These are phyloP conservation scores for Matsumurasca onukii DNA, from an alignment of 1,140 invertebrate genomes.

Conservation along the genomic window DNA sequence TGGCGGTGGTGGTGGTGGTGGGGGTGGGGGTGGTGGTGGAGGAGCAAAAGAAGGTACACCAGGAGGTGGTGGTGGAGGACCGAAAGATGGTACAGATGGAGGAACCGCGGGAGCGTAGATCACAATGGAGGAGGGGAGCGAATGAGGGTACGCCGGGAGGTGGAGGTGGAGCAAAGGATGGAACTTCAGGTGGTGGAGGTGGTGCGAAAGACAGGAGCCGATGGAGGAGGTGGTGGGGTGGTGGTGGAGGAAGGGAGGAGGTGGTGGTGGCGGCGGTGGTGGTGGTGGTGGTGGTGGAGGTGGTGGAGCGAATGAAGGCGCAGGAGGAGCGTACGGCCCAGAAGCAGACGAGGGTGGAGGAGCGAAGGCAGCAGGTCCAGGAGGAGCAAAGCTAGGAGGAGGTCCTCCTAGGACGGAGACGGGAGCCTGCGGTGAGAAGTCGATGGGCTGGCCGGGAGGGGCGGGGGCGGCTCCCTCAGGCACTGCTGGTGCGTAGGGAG, in stretches of 20 bases:
- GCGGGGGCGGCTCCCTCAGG: neutral
- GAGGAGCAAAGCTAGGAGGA: neutral
- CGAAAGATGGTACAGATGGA: too few relatives aligned
- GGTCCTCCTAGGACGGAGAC: neutral
- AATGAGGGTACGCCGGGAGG: too few relatives aligned
- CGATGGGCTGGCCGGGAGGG: neutral
- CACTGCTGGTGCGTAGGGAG: neutral
- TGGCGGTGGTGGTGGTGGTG: too few relatives aligned
- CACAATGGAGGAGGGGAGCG: too few relatives aligned
- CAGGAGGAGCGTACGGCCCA: neutral
- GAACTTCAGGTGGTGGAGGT: neutral
- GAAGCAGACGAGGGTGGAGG: neutral
- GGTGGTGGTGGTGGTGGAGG: neutral
- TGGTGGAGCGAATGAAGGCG: neutral
- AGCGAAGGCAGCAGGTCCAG: neutral
- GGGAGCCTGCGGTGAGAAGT: neutral
- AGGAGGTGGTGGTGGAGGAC: too few relatives aligned
- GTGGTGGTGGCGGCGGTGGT: neutral
- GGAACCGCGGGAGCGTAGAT: too few relatives aligned
- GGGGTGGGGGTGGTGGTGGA: neutral
- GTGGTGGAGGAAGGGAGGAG: neutral
- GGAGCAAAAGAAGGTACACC: neutral
- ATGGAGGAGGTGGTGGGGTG: neutral
- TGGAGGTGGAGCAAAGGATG: neutral
- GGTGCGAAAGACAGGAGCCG: neutral